Conservation (phyloP, 2,888 invertebrate species). For the Atrina japonica region DNA sequence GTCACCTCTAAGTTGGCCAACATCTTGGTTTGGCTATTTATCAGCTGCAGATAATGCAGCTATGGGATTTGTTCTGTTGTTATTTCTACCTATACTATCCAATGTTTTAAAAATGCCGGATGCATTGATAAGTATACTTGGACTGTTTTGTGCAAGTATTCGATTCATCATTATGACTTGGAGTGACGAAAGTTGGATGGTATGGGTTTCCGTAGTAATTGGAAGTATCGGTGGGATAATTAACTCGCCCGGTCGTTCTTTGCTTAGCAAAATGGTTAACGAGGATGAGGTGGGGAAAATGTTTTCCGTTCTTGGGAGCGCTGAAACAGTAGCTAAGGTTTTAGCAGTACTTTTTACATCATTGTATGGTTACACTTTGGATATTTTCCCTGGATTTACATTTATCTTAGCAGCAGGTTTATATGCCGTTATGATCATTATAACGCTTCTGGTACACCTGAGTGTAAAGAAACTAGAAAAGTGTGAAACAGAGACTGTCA, state of each 20-base stretch:
- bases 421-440: conserved; percentile 59
- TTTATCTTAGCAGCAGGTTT: conserved; percentile 71
- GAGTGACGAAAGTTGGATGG: conserved; percentile 67
- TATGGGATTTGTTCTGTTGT: conserved; percentile 72
- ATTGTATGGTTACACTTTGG: conserved; percentile 71
- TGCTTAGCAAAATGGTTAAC: conserved; percentile 75
- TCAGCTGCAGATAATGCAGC: conserved; percentile 77
- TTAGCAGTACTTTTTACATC: conserved; percentile 72
- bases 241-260: conserved; percentile 72
- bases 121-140: conserved; percentile 69
- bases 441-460: conserved; percentile 54
- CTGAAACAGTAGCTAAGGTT: conserved; percentile 76
- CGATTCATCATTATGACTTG: conserved; percentile 66
- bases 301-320: conserved; percentile 75
- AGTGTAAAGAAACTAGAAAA: too few relatives aligned
- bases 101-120: conserved; percentile 67
- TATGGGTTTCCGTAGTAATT: conserved; percentile 69
- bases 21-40: conserved; percentile 76
- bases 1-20: conserved; percentile 74
- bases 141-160: conserved; percentile 70
- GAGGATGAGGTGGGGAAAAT: conserved; percentile 77
- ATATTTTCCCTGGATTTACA: conserved; percentile 73
- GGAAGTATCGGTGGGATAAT: conserved; percentile 72
- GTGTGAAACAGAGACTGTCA: too few relatives aligned
- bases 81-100: conserved; percentile 73